These are phyloP conservation scores for Pachliopta kotzebuea DNA, from an alignment of 2,888 invertebrate genomes.

Conservation along the genomic window DNA sequence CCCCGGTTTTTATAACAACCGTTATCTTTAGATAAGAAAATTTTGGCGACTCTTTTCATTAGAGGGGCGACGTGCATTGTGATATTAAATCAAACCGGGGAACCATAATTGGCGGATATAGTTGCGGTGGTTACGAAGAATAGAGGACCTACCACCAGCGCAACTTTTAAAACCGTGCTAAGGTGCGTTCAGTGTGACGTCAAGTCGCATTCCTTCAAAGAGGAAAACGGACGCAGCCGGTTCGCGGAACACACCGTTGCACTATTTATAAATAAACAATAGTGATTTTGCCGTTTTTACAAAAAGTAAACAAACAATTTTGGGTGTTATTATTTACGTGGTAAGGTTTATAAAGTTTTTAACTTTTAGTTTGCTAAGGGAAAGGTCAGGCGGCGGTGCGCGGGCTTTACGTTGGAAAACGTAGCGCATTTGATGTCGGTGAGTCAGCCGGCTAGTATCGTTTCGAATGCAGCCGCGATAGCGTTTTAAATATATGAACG, in stretches of 20 bases:
- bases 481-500: constrained; percentile 39
- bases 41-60: no score
- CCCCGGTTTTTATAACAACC: no score
- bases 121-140: no score
- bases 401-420: constrained; percentile 65
- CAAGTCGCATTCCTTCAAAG: constrained; percentile 67
- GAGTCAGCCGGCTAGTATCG: constrained; percentile 58
- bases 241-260: constrained; percentile 67
- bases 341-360: constrained; percentile 35
- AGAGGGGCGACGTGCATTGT: no score
- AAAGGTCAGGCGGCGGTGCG: constrained; percentile 34
- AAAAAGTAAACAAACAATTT: constrained; percentile 29
- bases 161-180: constrained; percentile 31
- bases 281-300: constrained; percentile 32
- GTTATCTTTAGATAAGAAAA: no score
- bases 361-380: constrained; percentile 1
- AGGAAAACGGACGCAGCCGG: constrained; percentile 68
- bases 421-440: constrained; percentile 51
- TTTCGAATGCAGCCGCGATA: constrained; percentile 58
- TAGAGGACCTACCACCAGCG: no score
- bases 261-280: constrained; percentile 63
- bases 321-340: constrained; percentile 32
- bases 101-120: no score
- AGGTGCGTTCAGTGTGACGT: constrained; percentile 62
- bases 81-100: no score